These are phyloP conservation scores for Melanotaenia duboulayi DNA, from an alignment of 2,113 vertebrate species.

Conservation along the genomic window DNA sequence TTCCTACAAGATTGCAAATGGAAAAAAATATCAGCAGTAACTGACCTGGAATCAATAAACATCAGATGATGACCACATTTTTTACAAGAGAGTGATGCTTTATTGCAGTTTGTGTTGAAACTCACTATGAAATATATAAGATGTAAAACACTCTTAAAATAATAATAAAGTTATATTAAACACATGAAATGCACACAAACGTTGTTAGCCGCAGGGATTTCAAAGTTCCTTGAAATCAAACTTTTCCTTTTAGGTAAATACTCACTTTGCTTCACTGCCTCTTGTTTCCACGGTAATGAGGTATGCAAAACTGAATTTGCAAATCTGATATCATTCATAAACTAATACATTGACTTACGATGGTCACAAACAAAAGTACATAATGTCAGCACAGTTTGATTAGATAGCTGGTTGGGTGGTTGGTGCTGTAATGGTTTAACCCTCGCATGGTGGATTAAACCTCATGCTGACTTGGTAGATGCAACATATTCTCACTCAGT, in stretches of 20 bases:
- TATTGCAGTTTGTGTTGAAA: neutral
- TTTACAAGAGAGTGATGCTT: neutral
- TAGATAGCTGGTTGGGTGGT: neutral
- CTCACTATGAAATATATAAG: too few species aligned
- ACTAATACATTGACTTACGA: neutral
- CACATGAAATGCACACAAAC: neutral
- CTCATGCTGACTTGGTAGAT: neutral
- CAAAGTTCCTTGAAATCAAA: neutral
- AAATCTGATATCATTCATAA: neutral
- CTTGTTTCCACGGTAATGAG: slow-evolving; percentile 25
- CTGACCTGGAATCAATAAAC: neutral
- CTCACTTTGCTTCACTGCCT: neutral
- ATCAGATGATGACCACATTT: neutral
- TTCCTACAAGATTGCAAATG: neutral
- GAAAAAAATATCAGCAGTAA: neutral
- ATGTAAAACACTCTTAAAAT: too few species aligned
- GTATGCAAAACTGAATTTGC: slow-evolving; percentile 61
- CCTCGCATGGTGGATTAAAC: slow-evolving; percentile 21
- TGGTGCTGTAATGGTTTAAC: slow-evolving; percentile 1
- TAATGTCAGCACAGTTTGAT: slow-evolving; percentile 1
- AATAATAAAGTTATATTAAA: neutral
- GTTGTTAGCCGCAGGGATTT: neutral
- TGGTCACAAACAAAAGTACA: neutral
- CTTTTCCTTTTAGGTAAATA: neutral
- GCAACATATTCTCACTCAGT: neutral